A percentile compares a stretch with the other conserved stretches of the same genome.
Conservation (phyloP, 2,113 vertebrate genomes). For the Hippocampus comes region DNA sequence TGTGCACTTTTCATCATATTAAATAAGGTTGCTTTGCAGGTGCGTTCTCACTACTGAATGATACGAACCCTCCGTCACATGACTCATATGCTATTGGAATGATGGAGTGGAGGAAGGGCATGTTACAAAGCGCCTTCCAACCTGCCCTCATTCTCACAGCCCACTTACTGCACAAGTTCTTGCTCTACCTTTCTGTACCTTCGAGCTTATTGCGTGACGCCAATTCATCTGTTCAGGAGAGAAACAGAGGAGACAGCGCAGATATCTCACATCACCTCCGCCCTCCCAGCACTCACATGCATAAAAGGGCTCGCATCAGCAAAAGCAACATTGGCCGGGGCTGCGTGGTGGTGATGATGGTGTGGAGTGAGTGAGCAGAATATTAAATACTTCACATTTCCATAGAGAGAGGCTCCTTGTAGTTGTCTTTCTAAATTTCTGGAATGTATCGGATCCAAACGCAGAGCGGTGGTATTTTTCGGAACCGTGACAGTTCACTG, state of each 20-base stretch:
- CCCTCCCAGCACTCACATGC: slow-evolving; percentile 37
- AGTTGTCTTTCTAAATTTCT: slow-evolving; percentile 11
- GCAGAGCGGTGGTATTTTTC: neutral
- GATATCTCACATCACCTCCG: slow-evolving; percentile 58
- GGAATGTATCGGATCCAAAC: slow-evolving; percentile 1
- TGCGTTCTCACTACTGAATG: slow-evolving; percentile 45
- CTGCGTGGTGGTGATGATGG: slow-evolving; percentile 7
- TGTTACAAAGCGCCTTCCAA: slow-evolving; percentile 17
- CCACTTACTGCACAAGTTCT: slow-evolving; percentile 11
- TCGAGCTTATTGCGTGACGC: slow-evolving; percentile 59
- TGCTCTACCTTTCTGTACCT: slow-evolving; percentile 41
- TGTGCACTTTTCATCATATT: slow-evolving; percentile 52
- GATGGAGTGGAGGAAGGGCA: slow-evolving; percentile 53
- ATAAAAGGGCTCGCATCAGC: slow-evolving; percentile 26
- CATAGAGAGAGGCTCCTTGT: slow-evolving; percentile 14
- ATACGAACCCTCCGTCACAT: slow-evolving; percentile 62
- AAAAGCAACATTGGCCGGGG: slow-evolving; percentile 24
- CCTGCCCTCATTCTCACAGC: slow-evolving; percentile 1
- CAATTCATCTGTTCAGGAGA: slow-evolving; percentile 67
- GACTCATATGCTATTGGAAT: slow-evolving; percentile 53
- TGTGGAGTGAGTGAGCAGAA: slow-evolving; percentile 7
- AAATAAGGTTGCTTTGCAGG: slow-evolving; percentile 52
- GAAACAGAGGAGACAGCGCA: slow-evolving; percentile 52
- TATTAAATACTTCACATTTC: slow-evolving; percentile 1
- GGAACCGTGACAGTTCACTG: neutral